Conservation (phyloP, 2,797 vertebrate genomes). For the Eospalax fontanierii region DNA sequence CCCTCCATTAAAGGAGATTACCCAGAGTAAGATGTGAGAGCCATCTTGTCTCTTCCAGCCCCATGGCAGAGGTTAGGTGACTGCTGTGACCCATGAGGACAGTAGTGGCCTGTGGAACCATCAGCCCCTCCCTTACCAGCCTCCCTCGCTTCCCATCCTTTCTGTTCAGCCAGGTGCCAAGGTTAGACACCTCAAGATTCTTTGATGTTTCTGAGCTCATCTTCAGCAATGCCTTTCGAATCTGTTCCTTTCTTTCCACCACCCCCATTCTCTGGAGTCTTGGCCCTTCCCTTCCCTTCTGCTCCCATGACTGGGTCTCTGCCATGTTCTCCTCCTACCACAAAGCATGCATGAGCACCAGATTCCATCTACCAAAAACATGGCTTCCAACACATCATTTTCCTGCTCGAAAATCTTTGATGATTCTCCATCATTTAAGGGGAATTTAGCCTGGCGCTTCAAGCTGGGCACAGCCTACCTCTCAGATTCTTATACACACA, state of each 20-base stretch:
- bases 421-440: conserved; percentile 68
- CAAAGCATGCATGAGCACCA: conserved; percentile 49
- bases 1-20: conserved; percentile 78
- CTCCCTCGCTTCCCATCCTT: not conserved
- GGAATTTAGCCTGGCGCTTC: conserved; percentile 73
- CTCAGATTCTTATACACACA: not conserved
- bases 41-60: not conserved
- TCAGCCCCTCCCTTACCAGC: not conserved
- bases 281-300: conserved; percentile 7
- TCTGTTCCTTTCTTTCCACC: not conserved
- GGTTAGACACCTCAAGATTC: conserved; percentile 9
- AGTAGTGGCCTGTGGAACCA: not conserved
- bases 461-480: not conserved
- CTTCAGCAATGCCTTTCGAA: not conserved
- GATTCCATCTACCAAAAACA: conserved; percentile 70
- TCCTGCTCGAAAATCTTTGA: conserved; percentile 74
- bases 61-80: conserved; percentile 34
- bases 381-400: conserved; percentile 74
- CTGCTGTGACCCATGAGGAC: not conserved
- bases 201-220: conserved; percentile 35
- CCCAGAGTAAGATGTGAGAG: not conserved
- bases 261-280: not conserved
- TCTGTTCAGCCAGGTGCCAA: not conserved
- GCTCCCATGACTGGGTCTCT: conserved; percentile 29
- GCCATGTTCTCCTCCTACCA: conserved; percentile 30